Evolutionary conservation across 2,113 vertebrate species (phyloP).

Genomic region (Neolamprologus modestus): DNA sequence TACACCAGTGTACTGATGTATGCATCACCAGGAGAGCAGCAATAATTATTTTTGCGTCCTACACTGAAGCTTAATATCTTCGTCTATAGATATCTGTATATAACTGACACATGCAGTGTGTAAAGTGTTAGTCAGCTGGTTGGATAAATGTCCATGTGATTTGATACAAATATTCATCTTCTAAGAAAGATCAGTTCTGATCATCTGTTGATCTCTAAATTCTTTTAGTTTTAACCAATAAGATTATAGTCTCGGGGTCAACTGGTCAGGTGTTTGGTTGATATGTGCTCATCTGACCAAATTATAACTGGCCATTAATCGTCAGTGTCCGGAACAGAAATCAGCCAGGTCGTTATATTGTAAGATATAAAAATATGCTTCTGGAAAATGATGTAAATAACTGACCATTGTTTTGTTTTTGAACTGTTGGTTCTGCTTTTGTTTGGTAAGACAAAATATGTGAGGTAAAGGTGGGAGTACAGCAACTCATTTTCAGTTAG

Average conservation of each 20-base stretch:
- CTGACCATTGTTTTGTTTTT: not conserved
- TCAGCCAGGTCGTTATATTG: not conserved
- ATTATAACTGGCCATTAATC: not conserved
- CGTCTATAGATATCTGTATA: not conserved
- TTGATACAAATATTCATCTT: not conserved
- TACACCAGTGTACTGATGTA: not conserved
- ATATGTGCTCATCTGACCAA: not conserved
- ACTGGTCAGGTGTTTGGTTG: not conserved
- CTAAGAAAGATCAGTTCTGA: not conserved
- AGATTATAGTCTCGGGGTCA: not conserved
- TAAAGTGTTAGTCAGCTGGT: not conserved
- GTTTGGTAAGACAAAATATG: not conserved
- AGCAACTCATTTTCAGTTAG: not conserved
- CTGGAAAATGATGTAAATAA: not conserved
- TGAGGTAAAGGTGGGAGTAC: not conserved
- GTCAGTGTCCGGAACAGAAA: not conserved
- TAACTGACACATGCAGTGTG: accelerated
- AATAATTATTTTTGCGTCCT: not conserved
- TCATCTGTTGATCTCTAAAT: not conserved
- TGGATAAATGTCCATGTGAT: not conserved
- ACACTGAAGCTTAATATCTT: not conserved
- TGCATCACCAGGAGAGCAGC: not conserved
- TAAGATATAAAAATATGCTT: accelerated
- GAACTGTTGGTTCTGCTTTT: not conserved
- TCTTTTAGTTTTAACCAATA: accelerated